Base-by-base conservation (phyloP, 2,113 vertebrate species). In the Zapus hudsonius region DNA sequence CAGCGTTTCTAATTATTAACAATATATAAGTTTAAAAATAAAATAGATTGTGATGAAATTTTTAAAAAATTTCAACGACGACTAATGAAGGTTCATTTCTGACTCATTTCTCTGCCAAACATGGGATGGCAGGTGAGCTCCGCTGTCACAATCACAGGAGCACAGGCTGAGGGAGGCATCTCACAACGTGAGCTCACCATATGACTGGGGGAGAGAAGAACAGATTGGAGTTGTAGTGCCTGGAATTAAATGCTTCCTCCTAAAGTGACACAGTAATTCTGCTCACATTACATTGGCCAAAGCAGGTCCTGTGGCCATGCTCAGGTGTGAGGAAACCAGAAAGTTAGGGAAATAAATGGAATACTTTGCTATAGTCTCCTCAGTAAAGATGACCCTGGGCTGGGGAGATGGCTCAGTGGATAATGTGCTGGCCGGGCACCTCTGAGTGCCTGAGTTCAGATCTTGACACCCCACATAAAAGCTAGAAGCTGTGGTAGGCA, bases 261-360 rank as follows among this genome's bases (percentile, higher is more conserved):
- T 0, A 52, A 89, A 84, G 52, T 66, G 52, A 42, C 7, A 55
- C 31, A 23, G 9, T 83, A 3, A 3, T 87, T 82, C 33, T 74
- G 29, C 40, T 80, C 27, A 33, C 38, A 40, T 84, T 90, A 47
- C 55, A 33, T 31, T n/a, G n/a, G 23, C 9, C 20, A 82, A 61
- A 57, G 38, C n/a, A 29, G 20, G 38, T 61, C 25, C 7, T 61
- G 7, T n/a, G 79, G n/a, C n/a, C 64, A 22, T 9, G 2, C 8
- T n/a, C 8, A 1, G 0, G 22, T 31, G 10, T 31, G 19, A 42
- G 27, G 25, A 6, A 5, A 2, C 52, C 69, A 17, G 16, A 23
- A 76, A 33, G 3, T 16, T 47, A 64, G 27, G 36, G 3, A 23
- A 74, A 8, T 6, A 64, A 31, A 36, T 11, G 40, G 23, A 57